A percentile compares a stretch with the other conserved stretches of the same genome.
These are phyloP conservation scores for Neoniphon sammara DNA, from an alignment of 2,797 vertebrate species.

Conservation along the genomic window DNA sequence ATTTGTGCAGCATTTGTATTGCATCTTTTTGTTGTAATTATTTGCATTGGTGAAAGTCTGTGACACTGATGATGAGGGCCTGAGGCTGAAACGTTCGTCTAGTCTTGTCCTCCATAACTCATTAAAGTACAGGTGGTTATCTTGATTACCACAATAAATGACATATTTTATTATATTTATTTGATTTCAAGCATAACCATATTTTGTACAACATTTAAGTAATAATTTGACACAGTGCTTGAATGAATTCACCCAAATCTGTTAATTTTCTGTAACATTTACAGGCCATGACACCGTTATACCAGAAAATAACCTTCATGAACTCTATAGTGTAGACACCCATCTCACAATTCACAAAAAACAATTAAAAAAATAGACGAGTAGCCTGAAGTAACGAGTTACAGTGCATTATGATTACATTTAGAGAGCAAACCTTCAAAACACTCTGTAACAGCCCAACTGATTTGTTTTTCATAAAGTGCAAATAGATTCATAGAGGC, in stretches of 20 bases:
- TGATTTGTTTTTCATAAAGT: conserved; percentile 67
- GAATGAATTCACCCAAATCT: not conserved
- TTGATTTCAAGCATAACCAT: conserved; percentile 39
- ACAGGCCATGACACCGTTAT: conserved; percentile 36
- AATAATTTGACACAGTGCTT: conserved; percentile 35
- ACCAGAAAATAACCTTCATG: conserved; percentile 63
- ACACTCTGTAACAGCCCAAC: conserved; percentile 36
- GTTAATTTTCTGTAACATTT: conserved; percentile 21
- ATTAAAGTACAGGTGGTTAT: too few species aligned
- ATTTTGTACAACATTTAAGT: conserved; percentile 58
- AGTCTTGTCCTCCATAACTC: too few species aligned
- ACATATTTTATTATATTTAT: conserved; percentile 50
- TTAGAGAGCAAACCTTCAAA: conserved; percentile 47
- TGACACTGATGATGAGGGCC: too few species aligned
- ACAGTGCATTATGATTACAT: conserved; percentile 42
- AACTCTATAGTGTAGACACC: conserved; percentile 40
- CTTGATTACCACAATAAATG: too few species aligned
- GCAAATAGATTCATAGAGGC: conserved; percentile 62
- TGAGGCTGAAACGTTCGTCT: too few species aligned
- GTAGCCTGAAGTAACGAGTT: conserved; percentile 19
- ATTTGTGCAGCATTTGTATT: too few species aligned
- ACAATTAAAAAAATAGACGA: not conserved
- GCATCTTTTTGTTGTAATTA: too few species aligned
- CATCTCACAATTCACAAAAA: conserved; percentile 36
- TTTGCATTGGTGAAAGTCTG: too few species aligned